Base-by-base conservation (phyloP, 2,797 vertebrate genomes). In the Ara ararauna region DNA sequence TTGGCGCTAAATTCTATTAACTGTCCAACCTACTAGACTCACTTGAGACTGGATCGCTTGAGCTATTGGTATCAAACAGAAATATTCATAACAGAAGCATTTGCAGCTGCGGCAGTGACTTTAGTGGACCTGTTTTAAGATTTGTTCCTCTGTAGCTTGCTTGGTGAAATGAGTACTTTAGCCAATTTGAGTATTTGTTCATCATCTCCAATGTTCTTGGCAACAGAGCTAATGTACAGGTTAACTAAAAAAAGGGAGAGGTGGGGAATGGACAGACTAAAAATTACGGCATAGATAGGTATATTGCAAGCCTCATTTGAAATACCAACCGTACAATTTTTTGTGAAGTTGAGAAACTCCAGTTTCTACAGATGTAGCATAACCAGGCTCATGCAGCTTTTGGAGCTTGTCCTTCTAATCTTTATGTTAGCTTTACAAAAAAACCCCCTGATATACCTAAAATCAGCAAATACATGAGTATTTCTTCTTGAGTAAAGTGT, bases 201-300 rank as follows among this genome's bases (percentile, higher is more conserved):
- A 9, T 71, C 6, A 24, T 53, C 32, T 65, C 30, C 5, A 3
- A 14, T 30, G 19, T 4, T 15, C 32, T 42, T 27, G 20, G 9
- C 13, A 81, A 24, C 1, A 30, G 47, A 84, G 26, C 9, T 80
- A 22, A 61, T 7, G 2, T 2, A 27, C 15, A 56, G 3, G 14
- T 54, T 54, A 18, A 47, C 54, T 23, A 22, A 34, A 67, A 38
- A 65, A 13, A 44, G 6, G 17, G 6, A 23, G 5, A 5, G 21
- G 4, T 0, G 1, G 8, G 3, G 9, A 56, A 24, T 0, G 2
- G 21, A 16, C 2, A 58, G 12, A 23, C 11, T 62, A 7, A 67
- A 50, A 81, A 18, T 27, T 20, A n/a, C 15, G 14, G 26, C 13
- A 29, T 12, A 36, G 13, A 4, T 2, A 32, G 16, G 16, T 38